Percentiles rank a stretch among this genome's conserved stretches.
These are phyloP conservation scores for Heliocidaris erythrogramma DNA, from an alignment of 35 echinoderm and acorn worm species.

Conservation along the genomic window DNA sequence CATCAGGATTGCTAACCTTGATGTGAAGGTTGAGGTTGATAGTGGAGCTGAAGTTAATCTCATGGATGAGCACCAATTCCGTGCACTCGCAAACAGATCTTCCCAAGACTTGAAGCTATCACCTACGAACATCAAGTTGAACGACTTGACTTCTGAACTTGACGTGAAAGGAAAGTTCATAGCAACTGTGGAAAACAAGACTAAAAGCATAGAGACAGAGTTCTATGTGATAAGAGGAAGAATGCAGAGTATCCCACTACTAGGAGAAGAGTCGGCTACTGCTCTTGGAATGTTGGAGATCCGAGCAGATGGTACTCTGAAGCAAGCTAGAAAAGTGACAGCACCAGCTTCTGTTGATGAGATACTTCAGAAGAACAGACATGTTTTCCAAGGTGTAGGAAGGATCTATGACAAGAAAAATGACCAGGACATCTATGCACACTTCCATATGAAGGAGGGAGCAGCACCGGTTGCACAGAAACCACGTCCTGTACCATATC, in stretches of 20 bases:
- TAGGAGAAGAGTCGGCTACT: slow-evolving; percentile 31
- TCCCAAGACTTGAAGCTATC: not conserved
- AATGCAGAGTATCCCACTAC: slow-evolving; percentile 56
- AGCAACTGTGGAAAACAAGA: slow-evolving; percentile 63
- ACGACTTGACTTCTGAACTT: not conserved
- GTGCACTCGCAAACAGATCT: not conserved
- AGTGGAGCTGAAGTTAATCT: slow-evolving; percentile 59
- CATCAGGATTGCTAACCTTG: not conserved
- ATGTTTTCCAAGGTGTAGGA: slow-evolving; percentile 48
- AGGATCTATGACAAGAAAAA: slow-evolving; percentile 53
- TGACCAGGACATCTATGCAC: slow-evolving; percentile 54
- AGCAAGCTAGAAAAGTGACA: not conserved
- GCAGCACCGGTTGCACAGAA: slow-evolving; percentile 67
- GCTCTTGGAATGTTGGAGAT: slow-evolving; percentile 49
- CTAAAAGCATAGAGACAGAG: slow-evolving; percentile 48
- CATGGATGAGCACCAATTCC: slow-evolving; percentile 61
- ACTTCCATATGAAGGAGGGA: slow-evolving; percentile 58
- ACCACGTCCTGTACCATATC: slow-evolving; percentile 55
- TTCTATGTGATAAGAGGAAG: slow-evolving; percentile 58
- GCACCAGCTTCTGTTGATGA: not conserved
- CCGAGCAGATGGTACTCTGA: slow-evolving; percentile 47
- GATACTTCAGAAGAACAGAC: slow-evolving; percentile 6
- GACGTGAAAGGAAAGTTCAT: not conserved
- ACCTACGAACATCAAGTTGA: not conserved
- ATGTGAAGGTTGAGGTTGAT: not conserved